Conservation (phyloP, 2,888 invertebrate species). For the Gastracanthus pulcherrimus region DNA sequence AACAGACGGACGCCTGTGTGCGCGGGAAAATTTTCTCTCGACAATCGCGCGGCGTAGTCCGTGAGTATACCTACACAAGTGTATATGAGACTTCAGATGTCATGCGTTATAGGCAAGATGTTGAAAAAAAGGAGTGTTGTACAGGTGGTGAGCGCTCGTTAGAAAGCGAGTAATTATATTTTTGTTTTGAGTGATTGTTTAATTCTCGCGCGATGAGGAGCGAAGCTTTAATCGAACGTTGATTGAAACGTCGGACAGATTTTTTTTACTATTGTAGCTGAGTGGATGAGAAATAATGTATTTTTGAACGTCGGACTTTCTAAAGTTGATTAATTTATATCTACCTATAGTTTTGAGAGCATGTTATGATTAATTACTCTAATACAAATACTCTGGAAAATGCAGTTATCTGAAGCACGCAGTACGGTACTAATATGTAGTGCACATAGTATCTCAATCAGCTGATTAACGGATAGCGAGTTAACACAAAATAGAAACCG, state of each 20-base stretch:
- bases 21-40: background rate
- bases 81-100: too few species aligned
- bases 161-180: conserved; percentile 49
- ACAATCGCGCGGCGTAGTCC: too few species aligned
- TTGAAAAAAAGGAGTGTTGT: background rate
- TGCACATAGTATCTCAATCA: too few species aligned
- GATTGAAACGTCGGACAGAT: background rate
- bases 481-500: background rate
- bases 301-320: background rate
- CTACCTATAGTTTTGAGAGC: background rate
- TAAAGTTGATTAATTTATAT: background rate
- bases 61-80: too few species aligned
- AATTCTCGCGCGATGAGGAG: background rate
- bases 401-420: too few species aligned
- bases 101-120: too few species aligned
- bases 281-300: background rate
- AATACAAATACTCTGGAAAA: background rate
- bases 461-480: background rate
- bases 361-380: background rate
- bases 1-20: background rate
- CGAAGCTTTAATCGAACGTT: background rate
- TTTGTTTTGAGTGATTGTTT: background rate
- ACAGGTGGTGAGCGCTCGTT: background rate
- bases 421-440: background rate
- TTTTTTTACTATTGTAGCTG: too few species aligned